These are phyloP conservation scores for Enteromius afrohamiltoni DNA, from an alignment of 2,797 vertebrate species.

Conservation along the genomic window DNA sequence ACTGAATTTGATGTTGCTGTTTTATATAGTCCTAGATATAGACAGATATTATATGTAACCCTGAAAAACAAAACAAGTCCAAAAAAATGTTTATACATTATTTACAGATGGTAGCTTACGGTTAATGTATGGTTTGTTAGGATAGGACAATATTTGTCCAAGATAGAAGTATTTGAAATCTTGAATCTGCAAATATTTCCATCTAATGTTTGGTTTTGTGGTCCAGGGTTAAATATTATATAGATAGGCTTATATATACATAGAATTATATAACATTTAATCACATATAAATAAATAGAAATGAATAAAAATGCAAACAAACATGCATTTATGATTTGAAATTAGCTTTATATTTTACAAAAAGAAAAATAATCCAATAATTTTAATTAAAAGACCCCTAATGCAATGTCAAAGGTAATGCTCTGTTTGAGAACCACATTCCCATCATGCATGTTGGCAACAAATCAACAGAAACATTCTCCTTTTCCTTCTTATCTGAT, in stretches of 20 bases:
- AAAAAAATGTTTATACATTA: too few relatives aligned
- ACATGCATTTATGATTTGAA: neutral
- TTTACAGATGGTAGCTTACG: too few relatives aligned
- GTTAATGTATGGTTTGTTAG: too few relatives aligned
- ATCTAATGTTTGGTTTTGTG: too few relatives aligned
- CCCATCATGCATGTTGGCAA: constrained; percentile 45
- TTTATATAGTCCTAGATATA: neutral
- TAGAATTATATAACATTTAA: neutral
- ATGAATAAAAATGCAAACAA: neutral
- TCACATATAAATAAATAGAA: neutral
- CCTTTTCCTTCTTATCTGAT: constrained; percentile 72
- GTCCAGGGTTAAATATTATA: too few relatives aligned
- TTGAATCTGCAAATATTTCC: too few relatives aligned
- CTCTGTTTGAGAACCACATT: constrained; percentile 1
- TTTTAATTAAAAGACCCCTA: neutral
- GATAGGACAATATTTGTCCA: too few relatives aligned
- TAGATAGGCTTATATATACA: neutral
- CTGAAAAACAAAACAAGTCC: too few relatives aligned
- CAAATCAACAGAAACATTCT: constrained; percentile 56
- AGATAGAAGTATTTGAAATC: too few relatives aligned
- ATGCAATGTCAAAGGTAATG: constrained; percentile 10
- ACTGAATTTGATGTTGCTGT: neutral
- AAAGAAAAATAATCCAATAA: neutral
- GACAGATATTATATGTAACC: neutral
- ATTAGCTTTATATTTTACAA: neutral